Conservation (phyloP, 2,888 invertebrate genomes). For the Diabrotica balteata region DNA sequence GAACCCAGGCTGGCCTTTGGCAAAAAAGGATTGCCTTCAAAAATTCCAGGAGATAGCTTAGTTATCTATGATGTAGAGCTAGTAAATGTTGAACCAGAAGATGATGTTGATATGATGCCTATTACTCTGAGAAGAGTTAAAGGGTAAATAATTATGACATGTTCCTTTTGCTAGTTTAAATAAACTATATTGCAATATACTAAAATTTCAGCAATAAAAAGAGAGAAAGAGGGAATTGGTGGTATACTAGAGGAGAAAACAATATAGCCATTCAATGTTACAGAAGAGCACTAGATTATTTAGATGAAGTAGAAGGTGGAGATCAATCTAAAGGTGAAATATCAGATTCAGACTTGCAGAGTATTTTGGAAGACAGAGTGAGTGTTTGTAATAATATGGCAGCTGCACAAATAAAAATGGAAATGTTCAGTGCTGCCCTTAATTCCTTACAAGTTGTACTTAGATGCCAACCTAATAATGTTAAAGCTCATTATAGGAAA, state of each 20-base stretch:
- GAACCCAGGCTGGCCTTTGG: constrained; percentile 87
- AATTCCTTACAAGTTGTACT: constrained; percentile 84
- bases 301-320: constrained; percentile 77
- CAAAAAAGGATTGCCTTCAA: constrained; percentile 71
- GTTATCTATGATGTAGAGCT: constrained; percentile 77
- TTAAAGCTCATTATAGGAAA: constrained; percentile 90
- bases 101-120: constrained; percentile 71
- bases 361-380: constrained; percentile 78
- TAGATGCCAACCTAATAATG: constrained; percentile 83
- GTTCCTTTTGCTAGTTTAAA: no score
- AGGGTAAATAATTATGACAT: constrained; percentile 66
- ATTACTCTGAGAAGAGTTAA: constrained; percentile 74
- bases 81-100: constrained; percentile 70
- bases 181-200: no score
- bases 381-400: constrained; percentile 92
- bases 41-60: constrained; percentile 72
- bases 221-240: constrained; percentile 88
- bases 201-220: constrained; percentile 68
- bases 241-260: constrained; percentile 84
- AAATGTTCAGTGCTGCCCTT: constrained; percentile 84
- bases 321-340: constrained; percentile 48
- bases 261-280: constrained; percentile 86
- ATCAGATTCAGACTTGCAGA: constrained; percentile 68
- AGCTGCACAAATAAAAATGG: constrained; percentile 88
- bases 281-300: constrained; percentile 80